phyloP scores from a whole-genome alignment of 2,888 invertebrate species.

The Oxystoma pomonae region DNA sequence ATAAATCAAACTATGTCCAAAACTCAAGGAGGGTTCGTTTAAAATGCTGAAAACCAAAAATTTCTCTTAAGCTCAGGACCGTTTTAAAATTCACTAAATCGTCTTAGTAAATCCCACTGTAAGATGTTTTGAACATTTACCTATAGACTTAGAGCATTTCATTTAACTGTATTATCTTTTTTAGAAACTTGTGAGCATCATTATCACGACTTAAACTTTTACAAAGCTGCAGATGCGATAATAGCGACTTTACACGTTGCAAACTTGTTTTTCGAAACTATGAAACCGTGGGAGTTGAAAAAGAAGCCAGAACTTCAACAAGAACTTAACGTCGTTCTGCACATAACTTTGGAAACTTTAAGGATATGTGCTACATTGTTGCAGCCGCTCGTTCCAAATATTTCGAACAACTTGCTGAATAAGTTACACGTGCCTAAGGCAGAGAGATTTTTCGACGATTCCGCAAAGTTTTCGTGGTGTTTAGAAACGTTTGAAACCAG shows the following conservation, averaged over 20 bases:
- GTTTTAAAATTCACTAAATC: no score
- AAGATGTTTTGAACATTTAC: no score
- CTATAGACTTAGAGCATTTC: no score
- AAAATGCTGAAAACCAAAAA: no score
- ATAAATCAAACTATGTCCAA: no score
- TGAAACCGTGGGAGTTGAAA: slow-evolving; percentile 84
- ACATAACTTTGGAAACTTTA: slow-evolving; percentile 79
- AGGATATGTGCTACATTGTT: slow-evolving; percentile 76
- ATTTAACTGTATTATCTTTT: no score
- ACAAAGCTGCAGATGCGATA: slow-evolving; percentile 75
- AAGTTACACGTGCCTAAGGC: slow-evolving; percentile 55
- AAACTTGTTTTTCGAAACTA: slow-evolving; percentile 82
- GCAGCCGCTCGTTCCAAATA: slow-evolving; percentile 79
- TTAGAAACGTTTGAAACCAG: slow-evolving; percentile 2
- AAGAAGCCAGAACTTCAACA: slow-evolving; percentile 54
- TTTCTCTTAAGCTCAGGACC: no score
- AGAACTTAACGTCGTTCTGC: slow-evolving; percentile 69
- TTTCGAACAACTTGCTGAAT: slow-evolving; percentile 65
- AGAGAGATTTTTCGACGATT: slow-evolving; percentile 52
- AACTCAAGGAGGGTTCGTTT: no score
- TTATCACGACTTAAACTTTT: slow-evolving; percentile 75
- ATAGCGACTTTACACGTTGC: slow-evolving; percentile 71
- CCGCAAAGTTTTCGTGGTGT: slow-evolving; percentile 40
- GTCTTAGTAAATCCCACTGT: no score
- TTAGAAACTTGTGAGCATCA: slow-evolving; percentile 61